Evolutionary conservation across 2,113 vertebrate species (phyloP), one percentile per base, ranked within the genome.

Genomic region (Herpetotheres cachinnans): DNA sequence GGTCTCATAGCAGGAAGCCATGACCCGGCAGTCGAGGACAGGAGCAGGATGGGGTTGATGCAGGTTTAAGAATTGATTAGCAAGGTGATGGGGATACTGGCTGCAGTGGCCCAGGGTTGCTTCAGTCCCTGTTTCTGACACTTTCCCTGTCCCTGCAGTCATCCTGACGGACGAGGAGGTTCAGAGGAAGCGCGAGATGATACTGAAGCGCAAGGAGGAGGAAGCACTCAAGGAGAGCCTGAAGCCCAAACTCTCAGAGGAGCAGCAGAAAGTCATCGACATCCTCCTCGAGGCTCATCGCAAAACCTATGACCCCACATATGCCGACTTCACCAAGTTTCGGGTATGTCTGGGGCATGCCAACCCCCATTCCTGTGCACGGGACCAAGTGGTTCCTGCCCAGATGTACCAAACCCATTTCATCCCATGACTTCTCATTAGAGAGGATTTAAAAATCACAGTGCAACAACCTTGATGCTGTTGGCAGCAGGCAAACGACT

Each of bases 151-250:
- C 80, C 78, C 36, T 2, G 19, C 97, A 99, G 99, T 99, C 98
- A 99, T 99, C 95, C 97, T 99, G 97, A 99, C 99, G 0, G 99
- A 99, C 0, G 99, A 99, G 97, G 99, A 99, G 95, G 99, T 99
- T 66, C 99, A 99, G 98, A 98, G 99, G 95, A 99, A 99, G 96
- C 98, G 99, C 16, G 99, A 99, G 96, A 98, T 99, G 98, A 99
- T 99, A 88, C 97, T 99, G 93, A 99, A 99, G 88, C 98, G 99
- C 73, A 99, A 99, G 98, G 99, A 99, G 25, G 99, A 99, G 88
- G 99, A 99, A 11, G 98, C 98, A 0, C 71, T 98, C 46, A 98
- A 90, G 95, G 99, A 99, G 96, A 99, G 99, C 2, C 98, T 98
- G 90, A 98, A 97, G 84, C 99, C 99, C 62, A 98, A 98, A 18